phyloP scores from a whole-genome alignment of 1,140 invertebrate genomes.

The Drosophila fuyamai region DNA sequence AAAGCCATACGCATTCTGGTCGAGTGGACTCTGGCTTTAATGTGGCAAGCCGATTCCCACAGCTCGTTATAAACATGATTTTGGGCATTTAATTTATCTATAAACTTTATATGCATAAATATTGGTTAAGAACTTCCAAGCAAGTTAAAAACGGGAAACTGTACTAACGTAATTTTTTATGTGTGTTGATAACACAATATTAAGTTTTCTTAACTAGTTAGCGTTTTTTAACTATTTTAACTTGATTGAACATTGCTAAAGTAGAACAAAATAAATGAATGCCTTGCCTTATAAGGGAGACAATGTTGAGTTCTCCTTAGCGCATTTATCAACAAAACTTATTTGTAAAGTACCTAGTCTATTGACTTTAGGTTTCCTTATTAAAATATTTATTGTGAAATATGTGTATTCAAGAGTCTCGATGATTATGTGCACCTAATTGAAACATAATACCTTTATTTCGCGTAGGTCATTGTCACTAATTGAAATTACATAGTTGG shows the following conservation, averaged over 20 bases:
- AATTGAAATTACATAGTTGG: conserved; percentile 38
- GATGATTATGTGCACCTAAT: conserved; percentile 39
- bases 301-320: background rate
- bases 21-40: conserved; percentile 21
- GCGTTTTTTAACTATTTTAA: no score
- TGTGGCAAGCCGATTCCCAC: conserved; percentile 11
- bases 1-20: conserved; percentile 17
- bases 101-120: background rate
- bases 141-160: no score
- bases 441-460: conserved; percentile 35
- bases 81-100: background rate
- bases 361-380: background rate
- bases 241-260: no score
- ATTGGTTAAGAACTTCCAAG: no score
- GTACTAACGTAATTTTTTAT: no score
- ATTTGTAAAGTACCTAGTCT: background rate
- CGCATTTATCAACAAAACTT: background rate
- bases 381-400: background rate
- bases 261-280: no score
- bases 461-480: conserved; percentile 41
- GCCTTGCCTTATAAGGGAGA: no score
- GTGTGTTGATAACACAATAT: no score
- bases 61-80: conserved; percentile 20
- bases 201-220: no score
- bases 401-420: background rate